These are phyloP conservation scores for Alca torda DNA, from an alignment of 2,797 vertebrate genomes.

Conservation along the genomic window DNA sequence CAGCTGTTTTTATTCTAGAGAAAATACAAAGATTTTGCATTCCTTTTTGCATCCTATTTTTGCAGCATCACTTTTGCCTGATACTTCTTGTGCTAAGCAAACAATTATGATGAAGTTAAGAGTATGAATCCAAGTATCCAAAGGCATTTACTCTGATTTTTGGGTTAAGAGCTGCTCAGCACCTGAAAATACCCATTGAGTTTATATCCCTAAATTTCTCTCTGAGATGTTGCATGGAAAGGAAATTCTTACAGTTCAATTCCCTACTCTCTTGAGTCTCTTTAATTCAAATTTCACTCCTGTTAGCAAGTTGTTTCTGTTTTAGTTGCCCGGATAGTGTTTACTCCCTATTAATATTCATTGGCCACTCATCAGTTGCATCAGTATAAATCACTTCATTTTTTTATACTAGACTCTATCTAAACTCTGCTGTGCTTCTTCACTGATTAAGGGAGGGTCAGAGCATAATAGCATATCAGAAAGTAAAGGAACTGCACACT, in stretches of 20 bases:
- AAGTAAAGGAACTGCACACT: background rate
- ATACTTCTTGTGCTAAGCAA: background rate
- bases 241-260: background rate
- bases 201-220: background rate
- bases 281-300: background rate
- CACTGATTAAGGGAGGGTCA: background rate
- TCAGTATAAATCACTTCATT: background rate
- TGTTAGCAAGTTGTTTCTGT: background rate
- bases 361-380: background rate
- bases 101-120: background rate
- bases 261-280: background rate
- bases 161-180: background rate
- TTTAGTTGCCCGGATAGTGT: background rate
- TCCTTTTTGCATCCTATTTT: background rate
- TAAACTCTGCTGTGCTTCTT: constrained; percentile 39
- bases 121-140: background rate
- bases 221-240: background rate
- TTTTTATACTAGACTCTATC: background rate
- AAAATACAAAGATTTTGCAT: background rate
- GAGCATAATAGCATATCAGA: background rate
- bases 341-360: background rate
- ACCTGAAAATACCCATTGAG: background rate
- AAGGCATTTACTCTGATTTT: background rate
- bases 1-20: background rate
- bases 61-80: background rate